These are phyloP conservation scores for Panthera uncia DNA, from an alignment of 2,113 vertebrate genomes.

Conservation along the genomic window DNA sequence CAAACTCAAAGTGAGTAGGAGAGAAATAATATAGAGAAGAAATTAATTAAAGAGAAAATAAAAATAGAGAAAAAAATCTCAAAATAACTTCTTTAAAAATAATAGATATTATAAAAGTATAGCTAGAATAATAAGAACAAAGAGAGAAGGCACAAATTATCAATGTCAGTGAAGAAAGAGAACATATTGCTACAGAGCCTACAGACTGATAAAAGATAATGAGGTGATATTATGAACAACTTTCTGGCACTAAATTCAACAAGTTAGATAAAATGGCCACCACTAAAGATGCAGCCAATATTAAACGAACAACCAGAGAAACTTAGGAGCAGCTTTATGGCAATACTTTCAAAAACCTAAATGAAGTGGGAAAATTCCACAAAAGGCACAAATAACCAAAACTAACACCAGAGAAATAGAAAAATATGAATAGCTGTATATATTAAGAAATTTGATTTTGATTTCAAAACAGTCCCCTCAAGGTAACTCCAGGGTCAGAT, in stretches of 20 bases:
- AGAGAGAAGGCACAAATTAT: not conserved
- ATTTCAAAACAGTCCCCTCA: not conserved
- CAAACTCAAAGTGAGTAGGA: not conserved
- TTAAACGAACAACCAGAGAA: not conserved
- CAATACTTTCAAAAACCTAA: not conserved
- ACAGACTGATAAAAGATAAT: not conserved
- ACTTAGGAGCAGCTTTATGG: not conserved
- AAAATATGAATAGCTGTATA: not conserved
- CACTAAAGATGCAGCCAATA: not conserved
- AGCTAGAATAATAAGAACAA: not conserved
- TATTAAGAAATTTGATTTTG: not conserved
- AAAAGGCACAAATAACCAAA: not conserved
- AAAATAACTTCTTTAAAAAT: not conserved
- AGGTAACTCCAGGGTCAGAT: not conserved
- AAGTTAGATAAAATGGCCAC: not conserved
- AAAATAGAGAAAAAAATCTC: not conserved
- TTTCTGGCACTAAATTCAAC: not conserved
- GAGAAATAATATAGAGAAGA: not conserved
- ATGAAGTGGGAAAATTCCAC: not conserved
- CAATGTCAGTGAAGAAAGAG: not conserved
- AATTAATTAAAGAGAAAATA: not conserved
- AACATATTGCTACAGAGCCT: not conserved
- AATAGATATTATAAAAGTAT: not conserved
- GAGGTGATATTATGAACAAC: not conserved
- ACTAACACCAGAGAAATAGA: not conserved